Percentiles rank a stretch among this genome's conserved stretches.
Conservation (phyloP, 2,888 invertebrate genomes). For the Chalcosyrphus nemorum region DNA sequence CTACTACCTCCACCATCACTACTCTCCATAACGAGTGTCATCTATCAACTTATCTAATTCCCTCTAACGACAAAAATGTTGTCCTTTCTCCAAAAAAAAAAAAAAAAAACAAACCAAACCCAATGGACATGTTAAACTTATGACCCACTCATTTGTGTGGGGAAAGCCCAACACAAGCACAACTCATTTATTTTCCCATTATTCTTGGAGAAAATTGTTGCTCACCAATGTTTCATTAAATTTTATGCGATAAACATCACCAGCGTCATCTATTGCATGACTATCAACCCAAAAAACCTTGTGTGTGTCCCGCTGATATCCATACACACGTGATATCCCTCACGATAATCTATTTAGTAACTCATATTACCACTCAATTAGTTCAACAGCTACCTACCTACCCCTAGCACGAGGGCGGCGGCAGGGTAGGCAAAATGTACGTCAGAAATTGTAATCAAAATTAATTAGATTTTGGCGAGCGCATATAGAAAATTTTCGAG, state of each 20-base stretch:
- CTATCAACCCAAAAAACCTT: background rate
- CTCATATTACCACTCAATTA: conserved; percentile 8
- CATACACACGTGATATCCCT: background rate
- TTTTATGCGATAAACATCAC: background rate
- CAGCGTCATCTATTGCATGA: background rate
- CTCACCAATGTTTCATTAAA: conserved; percentile 12
- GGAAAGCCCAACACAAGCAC: background rate
- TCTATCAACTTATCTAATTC: no score
- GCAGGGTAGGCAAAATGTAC: background rate
- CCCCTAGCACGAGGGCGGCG: no score
- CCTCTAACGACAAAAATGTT: no score
- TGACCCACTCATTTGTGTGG: no score
- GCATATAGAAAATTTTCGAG: conserved; percentile 17
- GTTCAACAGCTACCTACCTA: background rate
- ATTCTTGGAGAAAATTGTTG: background rate
- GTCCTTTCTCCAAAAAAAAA: no score
- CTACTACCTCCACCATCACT: no score
- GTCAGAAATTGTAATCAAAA: conserved; percentile 33
- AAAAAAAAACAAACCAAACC: no score
- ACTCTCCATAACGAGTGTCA: no score
- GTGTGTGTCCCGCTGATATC: background rate
- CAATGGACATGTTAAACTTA: no score
- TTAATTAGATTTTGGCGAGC: conserved; percentile 36
- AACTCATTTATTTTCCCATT: conserved; percentile 1
- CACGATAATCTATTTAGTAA: background rate